Evolutionary conservation across 2,113 vertebrate genomes (phyloP).

Genomic region (human (Homo sapiens)): GRCh38 chr1:5205501-5206000

Average conservation of each 20-base stretch:
- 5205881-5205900: no score
- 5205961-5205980: not conserved
- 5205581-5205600: not conserved
- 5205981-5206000: not conserved
- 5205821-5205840: not conserved
- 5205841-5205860: no score
- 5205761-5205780: not conserved
- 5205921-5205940: no score
- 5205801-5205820: not conserved
- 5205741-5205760: not conserved
- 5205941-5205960: no score
- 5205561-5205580: not conserved
- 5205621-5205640: accelerated
- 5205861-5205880: not conserved
- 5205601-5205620: not conserved
- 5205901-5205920: no score
- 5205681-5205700: not conserved
- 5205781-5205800: not conserved
- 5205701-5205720: not conserved
- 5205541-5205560: not conserved
- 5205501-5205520: no score
- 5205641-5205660: not conserved
- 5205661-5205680: not conserved
- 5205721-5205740: not conserved
- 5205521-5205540: not conserved